Evolutionary conservation across 2,888 invertebrate species (phyloP), one percentile per base, ranked within the genome.

Genomic region (Tetropium fuscum): DNA sequence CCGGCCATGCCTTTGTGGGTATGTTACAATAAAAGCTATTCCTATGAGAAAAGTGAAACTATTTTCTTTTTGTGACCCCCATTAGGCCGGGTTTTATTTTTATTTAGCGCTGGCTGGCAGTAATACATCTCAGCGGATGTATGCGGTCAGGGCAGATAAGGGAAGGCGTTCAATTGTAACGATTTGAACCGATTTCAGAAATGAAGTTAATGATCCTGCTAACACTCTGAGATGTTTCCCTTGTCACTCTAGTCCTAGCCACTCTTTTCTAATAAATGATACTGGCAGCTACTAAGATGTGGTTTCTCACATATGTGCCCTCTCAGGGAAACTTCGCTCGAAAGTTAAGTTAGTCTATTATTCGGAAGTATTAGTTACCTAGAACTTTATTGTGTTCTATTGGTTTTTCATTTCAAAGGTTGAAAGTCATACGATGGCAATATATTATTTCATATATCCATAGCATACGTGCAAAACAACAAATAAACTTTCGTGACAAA

Each of bases 161-260:
- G 43, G 11, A 30, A 10, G n/a, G 44, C 44, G 44, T 44, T 44
- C 44, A 44, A 27, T 44, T 44, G 44, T 44, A 44, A 27, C 44
- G 44, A 27, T 44, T 63, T 63, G 65, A 62, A 64, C 63, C 60
- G 63, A 58, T 68, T 64, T 53, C 63, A 59, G 65, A 69, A 70
- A 65, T 63, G 61, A 67, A 69, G 65, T 66, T 74, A 74, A 73
- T 71, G 73, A 70, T 67, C 64, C 66, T 60, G 62, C 69, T 73
- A 74, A 74, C 72, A 69, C 68, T 72, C 72, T 72, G 70, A 69
- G 73, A 70, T 70, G 69, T 72, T 74, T 74, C 66, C 61, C 73
- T 73, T 74, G 72, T 74, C 71, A 67, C 66, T 67, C 63, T 30
- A 22, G 36, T 16, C 43, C 27, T 25, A 16, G 44, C 44, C 36